Conservation (phyloP, 2,113 vertebrate species). For the Panthera leo region DNA sequence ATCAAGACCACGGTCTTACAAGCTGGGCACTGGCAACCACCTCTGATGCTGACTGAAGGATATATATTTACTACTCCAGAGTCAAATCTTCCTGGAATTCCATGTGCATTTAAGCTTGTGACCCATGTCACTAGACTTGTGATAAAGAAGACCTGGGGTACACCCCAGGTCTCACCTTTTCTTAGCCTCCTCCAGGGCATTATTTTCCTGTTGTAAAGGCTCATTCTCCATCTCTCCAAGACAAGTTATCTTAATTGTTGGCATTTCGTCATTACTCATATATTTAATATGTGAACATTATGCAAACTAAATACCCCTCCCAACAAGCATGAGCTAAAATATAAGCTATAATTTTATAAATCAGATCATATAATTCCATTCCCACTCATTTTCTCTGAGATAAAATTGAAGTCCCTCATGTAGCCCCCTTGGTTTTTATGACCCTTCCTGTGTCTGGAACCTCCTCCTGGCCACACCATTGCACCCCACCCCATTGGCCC, state of each 20-base stretch:
- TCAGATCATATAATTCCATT: not conserved
- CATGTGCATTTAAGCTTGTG: not conserved
- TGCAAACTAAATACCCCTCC: not conserved
- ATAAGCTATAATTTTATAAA: not conserved
- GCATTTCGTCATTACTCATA: not conserved
- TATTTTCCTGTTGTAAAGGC: not conserved
- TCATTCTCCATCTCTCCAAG: not conserved
- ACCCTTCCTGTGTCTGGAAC: not conserved
- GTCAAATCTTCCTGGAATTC: not conserved
- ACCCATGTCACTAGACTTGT: not conserved
- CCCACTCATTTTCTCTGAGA: not conserved
- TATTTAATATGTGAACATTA: not conserved
- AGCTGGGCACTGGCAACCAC: not conserved
- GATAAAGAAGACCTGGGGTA: accelerated
- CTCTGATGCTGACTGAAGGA: not conserved
- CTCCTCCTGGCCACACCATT: too few relatives aligned
- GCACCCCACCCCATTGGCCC: too few relatives aligned
- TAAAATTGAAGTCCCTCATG: not conserved
- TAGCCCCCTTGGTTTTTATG: not conserved
- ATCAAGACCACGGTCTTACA: not conserved
- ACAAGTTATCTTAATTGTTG: not conserved
- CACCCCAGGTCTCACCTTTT: not conserved
- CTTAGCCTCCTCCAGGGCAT: not conserved
- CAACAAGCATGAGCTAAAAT: not conserved
- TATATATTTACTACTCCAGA: not conserved